Conservation (phyloP, 1,140 invertebrate species). For the Lanistes nyassanus region DNA sequence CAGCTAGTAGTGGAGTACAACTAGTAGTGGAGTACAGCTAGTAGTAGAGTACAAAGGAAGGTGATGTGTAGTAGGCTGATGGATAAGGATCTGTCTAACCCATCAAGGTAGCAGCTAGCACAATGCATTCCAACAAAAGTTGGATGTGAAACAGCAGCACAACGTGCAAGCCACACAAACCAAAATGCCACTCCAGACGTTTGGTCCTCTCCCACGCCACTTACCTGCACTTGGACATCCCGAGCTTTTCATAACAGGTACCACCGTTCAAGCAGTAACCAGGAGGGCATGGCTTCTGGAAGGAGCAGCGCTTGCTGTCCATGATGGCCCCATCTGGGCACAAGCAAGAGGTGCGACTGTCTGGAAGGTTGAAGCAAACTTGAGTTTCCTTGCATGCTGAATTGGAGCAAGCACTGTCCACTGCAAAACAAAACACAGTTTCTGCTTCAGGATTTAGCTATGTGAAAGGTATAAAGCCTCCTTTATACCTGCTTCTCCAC, state of each 20-base stretch:
- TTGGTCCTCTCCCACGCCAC: neutral
- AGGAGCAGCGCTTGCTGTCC: slow-evolving; percentile 57
- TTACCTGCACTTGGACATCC: slow-evolving; percentile 63
- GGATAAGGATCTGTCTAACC: too few species aligned
- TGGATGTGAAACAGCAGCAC: too few species aligned
- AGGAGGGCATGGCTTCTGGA: slow-evolving; percentile 66
- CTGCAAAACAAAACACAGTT: neutral
- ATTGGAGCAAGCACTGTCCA: neutral
- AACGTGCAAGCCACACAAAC: slow-evolving; percentile 5
- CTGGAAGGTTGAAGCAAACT: slow-evolving; percentile 45
- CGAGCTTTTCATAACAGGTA: slow-evolving; percentile 65
- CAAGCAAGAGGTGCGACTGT: slow-evolving; percentile 68
- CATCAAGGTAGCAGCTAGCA: too few species aligned
- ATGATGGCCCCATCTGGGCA: slow-evolving; percentile 73
- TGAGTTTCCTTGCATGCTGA: slow-evolving; percentile 20
- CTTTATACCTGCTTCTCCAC: too few species aligned
- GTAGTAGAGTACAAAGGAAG: too few species aligned
- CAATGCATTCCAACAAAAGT: too few species aligned
- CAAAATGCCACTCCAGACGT: neutral
- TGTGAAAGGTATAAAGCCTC: too few species aligned
- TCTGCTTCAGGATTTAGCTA: too few species aligned
- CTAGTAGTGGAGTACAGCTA: neutral
- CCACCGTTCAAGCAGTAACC: slow-evolving; percentile 73
- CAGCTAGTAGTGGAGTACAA: neutral
- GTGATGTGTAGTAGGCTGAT: too few species aligned